Evolutionary conservation across 2,797 vertebrate species (phyloP).

Genomic region (Falco berigora): DNA sequence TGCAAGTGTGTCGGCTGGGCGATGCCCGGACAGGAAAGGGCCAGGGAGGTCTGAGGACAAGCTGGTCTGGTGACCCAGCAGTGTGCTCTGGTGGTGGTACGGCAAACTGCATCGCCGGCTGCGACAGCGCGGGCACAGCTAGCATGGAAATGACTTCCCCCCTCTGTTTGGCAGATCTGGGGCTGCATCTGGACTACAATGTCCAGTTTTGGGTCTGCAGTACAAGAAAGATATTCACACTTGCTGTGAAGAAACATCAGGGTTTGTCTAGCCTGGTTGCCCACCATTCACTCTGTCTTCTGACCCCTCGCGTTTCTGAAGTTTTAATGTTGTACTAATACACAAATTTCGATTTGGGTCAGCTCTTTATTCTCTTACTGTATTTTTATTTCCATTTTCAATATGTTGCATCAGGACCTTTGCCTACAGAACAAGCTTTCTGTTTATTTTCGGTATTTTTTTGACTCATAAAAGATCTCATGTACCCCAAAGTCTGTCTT

Average conservation of each 20-base stretch:
- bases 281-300: background rate
- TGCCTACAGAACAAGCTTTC: background rate
- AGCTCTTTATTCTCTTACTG: background rate
- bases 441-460: background rate
- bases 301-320: background rate
- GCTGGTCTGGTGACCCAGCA: background rate
- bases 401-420: background rate
- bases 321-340: background rate
- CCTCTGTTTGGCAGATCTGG: background rate
- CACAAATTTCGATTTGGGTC: background rate
- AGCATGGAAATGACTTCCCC: background rate
- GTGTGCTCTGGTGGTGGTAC: background rate
- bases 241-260: background rate
- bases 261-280: background rate
- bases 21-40: background rate
- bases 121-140: background rate
- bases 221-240: background rate
- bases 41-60: background rate
- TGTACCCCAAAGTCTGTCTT: background rate
- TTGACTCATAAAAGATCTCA: background rate
- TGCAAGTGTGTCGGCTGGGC: background rate
- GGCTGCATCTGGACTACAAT: background rate
- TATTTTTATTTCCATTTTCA: background rate
- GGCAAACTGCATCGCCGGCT: background rate
- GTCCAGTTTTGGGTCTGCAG: background rate